Base-by-base conservation (phyloP, 2,888 invertebrate species). In the Sinotaia quadrata region DNA sequence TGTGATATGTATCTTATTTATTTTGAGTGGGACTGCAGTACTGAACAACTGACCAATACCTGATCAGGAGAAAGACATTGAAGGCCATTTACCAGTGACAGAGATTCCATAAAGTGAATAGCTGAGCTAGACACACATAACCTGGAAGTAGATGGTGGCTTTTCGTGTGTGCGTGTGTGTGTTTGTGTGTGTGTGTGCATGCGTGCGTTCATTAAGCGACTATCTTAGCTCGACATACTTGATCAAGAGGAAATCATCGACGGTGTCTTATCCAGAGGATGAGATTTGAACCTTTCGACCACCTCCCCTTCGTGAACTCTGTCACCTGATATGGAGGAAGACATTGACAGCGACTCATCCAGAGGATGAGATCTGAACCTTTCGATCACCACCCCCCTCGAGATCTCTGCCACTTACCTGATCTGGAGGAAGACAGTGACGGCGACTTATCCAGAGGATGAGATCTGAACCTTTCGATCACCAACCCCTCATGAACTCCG, bases 191-290 rank as follows among this genome's bases (percentile, higher is more conserved):
- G 29, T 29, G 7, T 54, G 24, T 27, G 54, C 27, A 29, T 15
- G 27, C 7, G 15, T 21, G 54, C 7, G 54, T n/a, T n/a, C n/a
- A n/a, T n/a, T n/a, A n/a, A n/a, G n/a, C n/a, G n/a, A n/a, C n/a
- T n/a, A n/a, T n/a, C n/a, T n/a, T n/a, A n/a, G n/a, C n/a, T n/a
- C n/a, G n/a, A 7, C 47, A 21, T 24, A 47, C 63, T 54, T 54
- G 63, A 63, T 31, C 29, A 54, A 29, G 54, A 29, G n/a, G 63
- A 54, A 1, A 54, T 41, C 41, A 54, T 24, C n/a, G 63, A 63
- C 2, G 57, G 18, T n/a, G 47, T 7, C n/a, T 49, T 58, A n/a
- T 52, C 41, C 27, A 52, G 3, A 12, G 24, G 41, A 27, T 1
- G 41, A 1, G 58, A 36, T 10, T 36, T 7, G 8, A 36, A 33